Base-by-base conservation (phyloP, 2,797 vertebrate species). In the Falco columbarius region DNA sequence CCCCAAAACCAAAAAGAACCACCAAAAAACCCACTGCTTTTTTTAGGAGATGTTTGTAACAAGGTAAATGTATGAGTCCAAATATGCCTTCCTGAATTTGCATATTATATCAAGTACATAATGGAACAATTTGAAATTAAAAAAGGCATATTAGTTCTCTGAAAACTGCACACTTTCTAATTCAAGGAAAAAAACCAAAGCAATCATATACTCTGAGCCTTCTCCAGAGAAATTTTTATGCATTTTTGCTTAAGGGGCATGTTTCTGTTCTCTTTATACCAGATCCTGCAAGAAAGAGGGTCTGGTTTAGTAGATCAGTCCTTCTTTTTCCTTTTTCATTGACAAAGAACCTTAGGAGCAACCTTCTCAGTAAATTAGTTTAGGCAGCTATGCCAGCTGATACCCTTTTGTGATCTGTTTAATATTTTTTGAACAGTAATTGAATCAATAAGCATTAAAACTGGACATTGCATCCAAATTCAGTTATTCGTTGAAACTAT, bases 11-110 rank as follows among this genome's bases (percentile, higher is more conserved):
- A 44, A 44, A 44, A 44, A 40, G 40, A 40, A 40, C 40, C 40
- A 40, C 40, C 40, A 40, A 14, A 18, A 18, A 8, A 7, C 42
- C 16, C 42, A 7, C 5, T 0, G 0, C 5, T 61, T 44, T 16
- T 63, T 86, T 34, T 30, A 62, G 56, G 22, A 49, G 38, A 63
- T 38, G 16, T 27, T 14, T 87, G 24, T 73, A 40, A 38, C 5
- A 40, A 49, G 7, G 26, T 65, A 19, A 51, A 9, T 58, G 17
- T 65, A 0, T 16, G 27, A 40, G 16, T 70, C 36, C 19, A 74
- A 40, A 55, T 66, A 46, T 9, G 9, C 7, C 55, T 12, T 73
- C 14, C 26, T 38, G 34, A 76, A 47, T 70, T 52, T 72, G 21
- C 2, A 12, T 16, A 21, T 10, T 11, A 2, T 46, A 24, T 18